Base-by-base conservation (phyloP, 2,888 invertebrate species). In the Xylota sylvarum region DNA sequence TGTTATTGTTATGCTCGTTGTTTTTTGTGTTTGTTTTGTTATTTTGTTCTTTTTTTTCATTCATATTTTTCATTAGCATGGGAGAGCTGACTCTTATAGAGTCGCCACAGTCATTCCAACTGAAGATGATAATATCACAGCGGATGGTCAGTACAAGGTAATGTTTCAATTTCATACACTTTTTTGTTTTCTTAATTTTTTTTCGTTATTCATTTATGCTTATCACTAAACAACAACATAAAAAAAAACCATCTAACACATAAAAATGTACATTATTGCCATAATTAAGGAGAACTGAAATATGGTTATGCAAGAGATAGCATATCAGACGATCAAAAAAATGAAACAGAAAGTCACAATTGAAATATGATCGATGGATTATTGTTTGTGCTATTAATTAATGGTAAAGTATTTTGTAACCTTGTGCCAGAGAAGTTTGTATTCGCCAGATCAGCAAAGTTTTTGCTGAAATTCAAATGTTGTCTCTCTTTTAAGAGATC, bases 41-140 rank as follows among this genome's bases (percentile, higher is more conserved):
- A 80, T 88, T 81, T 87, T 88, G 67, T 88, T 87, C 70, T 88
- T 83, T 78, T 87, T 86, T 84, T 79, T 88, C 80, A 78, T 85
- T 94, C 88, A 81, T 85, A 78, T 87, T 93, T 93, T 95, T 91
- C 73, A 86, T 86, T 96, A 97, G 97, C 97, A 97, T 96, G 97
- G 97, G 94, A 96, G 97, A 93, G 95, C 97, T 93, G 98, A 98
- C 95, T 98, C 98, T 93, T 99, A 99, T 95, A 96, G 98, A 93
- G 97, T 97, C 94, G 98, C 98, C 91, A 98, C 98, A 93, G 96
- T 98, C 93, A 96, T 97, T 90, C 94, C 96, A 94, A 94, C 96
- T 94, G 96, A 97, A 94, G 97, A 97, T 93, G 98, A 98, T 95
- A 97, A 97, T 96, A 97, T 96, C 95, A 97, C 97, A 89, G 97